Percentiles rank a stretch among this genome's conserved stretches.
phyloP scores from a whole-genome alignment of 2,888 invertebrate genomes.

The Artemia sinica region DNA sequence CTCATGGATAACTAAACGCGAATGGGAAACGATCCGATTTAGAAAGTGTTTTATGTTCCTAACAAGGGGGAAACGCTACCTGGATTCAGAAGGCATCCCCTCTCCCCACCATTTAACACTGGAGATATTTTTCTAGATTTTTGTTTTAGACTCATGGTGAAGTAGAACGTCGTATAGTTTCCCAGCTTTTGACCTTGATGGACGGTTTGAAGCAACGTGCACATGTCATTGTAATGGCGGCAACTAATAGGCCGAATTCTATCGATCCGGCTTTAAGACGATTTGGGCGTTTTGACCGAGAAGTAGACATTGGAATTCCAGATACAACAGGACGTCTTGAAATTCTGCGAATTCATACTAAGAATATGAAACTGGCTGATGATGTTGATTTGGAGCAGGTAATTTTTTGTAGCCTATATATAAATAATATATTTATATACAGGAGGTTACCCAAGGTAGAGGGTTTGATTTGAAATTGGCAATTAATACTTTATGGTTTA shows the following conservation, averaged over 20 bases:
- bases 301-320: conserved; percentile 98
- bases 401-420: conserved; percentile 16
- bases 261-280: conserved; percentile 93
- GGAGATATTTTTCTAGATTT: conserved; percentile 19
- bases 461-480: too few relatives aligned
- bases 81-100: too few relatives aligned
- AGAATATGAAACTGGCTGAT: conserved; percentile 97
- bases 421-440: too few relatives aligned
- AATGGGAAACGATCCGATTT: too few relatives aligned
- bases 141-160: conserved; percentile 70
- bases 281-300: conserved; percentile 94
- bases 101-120: too few relatives aligned
- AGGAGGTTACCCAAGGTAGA: too few relatives aligned
- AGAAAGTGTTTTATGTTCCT: too few relatives aligned
- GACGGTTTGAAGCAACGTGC: conserved; percentile 98
- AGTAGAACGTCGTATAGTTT: conserved; percentile 95
- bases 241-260: conserved; percentile 96
- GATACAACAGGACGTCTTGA: conserved; percentile 95
- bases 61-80: too few relatives aligned
- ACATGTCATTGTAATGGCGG: conserved; percentile 98
- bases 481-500: too few relatives aligned
- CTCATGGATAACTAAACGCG: too few relatives aligned
- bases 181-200: conserved; percentile 93
- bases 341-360: conserved; percentile 93
- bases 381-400: conserved; percentile 96